These are phyloP conservation scores for Nebria salina DNA, from an alignment of 2,888 invertebrate species.

Conservation along the genomic window DNA sequence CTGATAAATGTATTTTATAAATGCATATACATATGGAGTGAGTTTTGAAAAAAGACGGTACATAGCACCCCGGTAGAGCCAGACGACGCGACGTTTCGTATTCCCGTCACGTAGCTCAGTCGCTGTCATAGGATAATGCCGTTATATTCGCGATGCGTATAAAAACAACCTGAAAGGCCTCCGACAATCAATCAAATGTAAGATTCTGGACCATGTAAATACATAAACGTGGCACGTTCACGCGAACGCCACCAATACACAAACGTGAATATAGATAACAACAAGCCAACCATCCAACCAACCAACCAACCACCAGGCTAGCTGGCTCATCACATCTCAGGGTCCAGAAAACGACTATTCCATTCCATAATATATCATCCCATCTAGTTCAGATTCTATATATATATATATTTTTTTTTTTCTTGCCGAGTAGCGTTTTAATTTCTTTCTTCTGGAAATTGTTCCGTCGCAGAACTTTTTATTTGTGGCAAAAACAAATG, in stretches of 20 bases:
- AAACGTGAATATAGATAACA: neutral
- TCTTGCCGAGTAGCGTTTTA: neutral
- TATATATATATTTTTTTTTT: neutral
- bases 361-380: neutral
- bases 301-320: neutral
- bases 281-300: neutral
- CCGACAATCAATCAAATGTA: conserved; percentile 37
- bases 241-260: conserved; percentile 14
- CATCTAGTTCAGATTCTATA: neutral
- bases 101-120: conserved; percentile 23
- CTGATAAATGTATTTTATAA: neutral
- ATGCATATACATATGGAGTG: neutral
- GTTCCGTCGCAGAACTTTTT: neutral
- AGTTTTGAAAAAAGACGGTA: conserved; percentile 3
- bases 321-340: neutral
- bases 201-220: conserved; percentile 32
- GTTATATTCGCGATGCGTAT: conserved; percentile 28
- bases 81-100: neutral
- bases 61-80: neutral
- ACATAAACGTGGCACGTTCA: conserved; percentile 30
- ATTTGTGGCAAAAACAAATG: neutral
- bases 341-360: neutral
- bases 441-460: neutral
- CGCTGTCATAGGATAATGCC: conserved; percentile 24
- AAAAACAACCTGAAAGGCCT: conserved; percentile 30